Conservation (phyloP, 2,888 invertebrate species). For the Campaea margaritaria region DNA sequence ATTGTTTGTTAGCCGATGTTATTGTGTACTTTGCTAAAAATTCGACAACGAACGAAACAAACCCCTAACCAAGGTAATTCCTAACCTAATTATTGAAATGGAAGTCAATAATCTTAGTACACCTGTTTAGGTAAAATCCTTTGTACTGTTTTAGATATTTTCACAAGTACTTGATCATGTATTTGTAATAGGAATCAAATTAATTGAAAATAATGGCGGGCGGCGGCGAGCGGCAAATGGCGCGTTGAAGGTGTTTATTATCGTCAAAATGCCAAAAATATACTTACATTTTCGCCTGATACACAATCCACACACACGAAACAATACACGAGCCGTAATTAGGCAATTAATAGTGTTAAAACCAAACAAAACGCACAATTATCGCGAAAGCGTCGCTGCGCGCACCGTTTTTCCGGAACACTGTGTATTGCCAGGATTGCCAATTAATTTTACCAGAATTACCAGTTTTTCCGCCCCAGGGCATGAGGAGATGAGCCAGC, state of each 20-base stretch:
- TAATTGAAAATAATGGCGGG: conserved; percentile 71
- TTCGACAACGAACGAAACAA: background rate
- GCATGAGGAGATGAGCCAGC: too few relatives aligned
- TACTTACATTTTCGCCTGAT: conserved; percentile 59
- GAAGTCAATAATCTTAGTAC: background rate
- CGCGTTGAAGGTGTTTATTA: conserved; percentile 51
- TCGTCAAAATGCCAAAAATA: conserved; percentile 36
- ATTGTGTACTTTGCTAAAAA: background rate
- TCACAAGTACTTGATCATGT: too few relatives aligned
- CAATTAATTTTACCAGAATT: background rate
- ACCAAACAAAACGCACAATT: conserved; percentile 56
- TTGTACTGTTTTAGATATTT: too few relatives aligned
- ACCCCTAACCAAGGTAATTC: background rate
- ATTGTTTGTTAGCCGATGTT: background rate
- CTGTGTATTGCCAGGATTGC: conserved; percentile 46
- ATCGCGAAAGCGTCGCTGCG: conserved; percentile 62
- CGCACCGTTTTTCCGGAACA: conserved; percentile 59
- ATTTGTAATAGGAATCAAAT: too few relatives aligned
- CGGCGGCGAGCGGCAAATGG: conserved; percentile 67
- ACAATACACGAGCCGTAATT: conserved; percentile 53
- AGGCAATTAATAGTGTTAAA: conserved; percentile 46
- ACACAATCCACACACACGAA: conserved; percentile 54
- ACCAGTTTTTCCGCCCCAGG: background rate
- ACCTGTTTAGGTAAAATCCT: background rate
- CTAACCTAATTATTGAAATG: conserved; percentile 17